A percentile compares a stretch with the other conserved stretches of the same genome.
phyloP scores from a whole-genome alignment of 2,797 vertebrate species.

The Limnodromus scolopaceus region DNA sequence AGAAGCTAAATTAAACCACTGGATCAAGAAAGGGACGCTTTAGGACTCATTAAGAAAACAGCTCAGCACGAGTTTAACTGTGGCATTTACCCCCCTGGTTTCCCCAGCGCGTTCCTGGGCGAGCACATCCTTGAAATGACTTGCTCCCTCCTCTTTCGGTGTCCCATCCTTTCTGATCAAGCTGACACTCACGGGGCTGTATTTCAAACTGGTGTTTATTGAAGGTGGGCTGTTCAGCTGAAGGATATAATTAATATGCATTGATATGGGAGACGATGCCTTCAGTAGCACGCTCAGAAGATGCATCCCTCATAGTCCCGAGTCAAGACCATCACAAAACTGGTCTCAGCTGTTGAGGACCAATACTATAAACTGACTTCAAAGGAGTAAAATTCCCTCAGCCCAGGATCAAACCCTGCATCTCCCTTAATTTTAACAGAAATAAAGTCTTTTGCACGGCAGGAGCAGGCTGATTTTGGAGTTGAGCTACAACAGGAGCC shows the following conservation, averaged over 20 bases:
- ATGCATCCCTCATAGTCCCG: background rate
- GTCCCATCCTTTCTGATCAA: background rate
- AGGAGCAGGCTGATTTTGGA: background rate
- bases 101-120: background rate
- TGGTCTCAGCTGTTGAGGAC: background rate
- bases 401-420: background rate
- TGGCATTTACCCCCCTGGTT: background rate
- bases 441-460: background rate
- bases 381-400: background rate
- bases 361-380: rapidly evolving
- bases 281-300: background rate
- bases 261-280: background rate
- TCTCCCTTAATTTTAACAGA: background rate
- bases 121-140: background rate
- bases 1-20: background rate
- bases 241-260: background rate
- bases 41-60: background rate
- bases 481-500: background rate
- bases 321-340: background rate
- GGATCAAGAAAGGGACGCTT: background rate
- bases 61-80: background rate
- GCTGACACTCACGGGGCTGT: background rate
- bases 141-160: rapidly evolving
- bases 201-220: background rate
- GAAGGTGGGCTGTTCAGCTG: background rate